Evolutionary conservation across 2,797 vertebrate species (phyloP), one percentile per base, ranked within the genome.

Genomic region (Hydrocynus forskahlii): DNA sequence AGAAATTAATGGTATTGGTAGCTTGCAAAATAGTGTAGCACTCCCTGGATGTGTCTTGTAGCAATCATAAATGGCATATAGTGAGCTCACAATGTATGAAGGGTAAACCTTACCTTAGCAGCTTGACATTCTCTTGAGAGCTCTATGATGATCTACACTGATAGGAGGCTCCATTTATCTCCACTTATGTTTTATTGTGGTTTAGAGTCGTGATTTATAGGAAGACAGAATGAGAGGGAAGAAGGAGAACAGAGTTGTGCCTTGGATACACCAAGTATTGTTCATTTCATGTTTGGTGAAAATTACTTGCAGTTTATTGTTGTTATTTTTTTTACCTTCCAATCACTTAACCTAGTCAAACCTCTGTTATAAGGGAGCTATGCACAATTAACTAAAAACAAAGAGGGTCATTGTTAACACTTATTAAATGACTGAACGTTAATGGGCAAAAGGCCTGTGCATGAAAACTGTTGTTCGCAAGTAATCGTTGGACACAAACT

Each of bases 401-500:
- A 16, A 17, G 16, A 19, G 0, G 6, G 29, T 40, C 29, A 19
- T 4, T 7, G 17, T 19, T 38, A 64, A 64, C 16, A 4, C 29
- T 17, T 4, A 35, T 16, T 1, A 9, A 66, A 1, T 35, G 25
- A 1, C 60, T 63, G 60, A 23, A 23, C 8, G 5, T 62, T 62
- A 21, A n/a, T 12, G 59, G 59, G 59, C 59, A 60, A 13, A 60
- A 77, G 48, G n/a, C 40, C 75, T 70, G 76, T 45, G 17, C 54
- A 48, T 70, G 76, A 79, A 79, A 38, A 79, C 62, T 69, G 59
- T 62, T 77, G 66, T 54, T 84, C 25, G 84, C 89, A 84, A 84
- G 86, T 84, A 35, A 63, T 62, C 25, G 59, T 25, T 10, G 25
- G 13, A 63, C 25, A 21, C 21, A 17, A 29, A 63, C 35, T 63